phyloP scores from a whole-genome alignment of 2,888 invertebrate genomes.

The Nemurella pictetii region DNA sequence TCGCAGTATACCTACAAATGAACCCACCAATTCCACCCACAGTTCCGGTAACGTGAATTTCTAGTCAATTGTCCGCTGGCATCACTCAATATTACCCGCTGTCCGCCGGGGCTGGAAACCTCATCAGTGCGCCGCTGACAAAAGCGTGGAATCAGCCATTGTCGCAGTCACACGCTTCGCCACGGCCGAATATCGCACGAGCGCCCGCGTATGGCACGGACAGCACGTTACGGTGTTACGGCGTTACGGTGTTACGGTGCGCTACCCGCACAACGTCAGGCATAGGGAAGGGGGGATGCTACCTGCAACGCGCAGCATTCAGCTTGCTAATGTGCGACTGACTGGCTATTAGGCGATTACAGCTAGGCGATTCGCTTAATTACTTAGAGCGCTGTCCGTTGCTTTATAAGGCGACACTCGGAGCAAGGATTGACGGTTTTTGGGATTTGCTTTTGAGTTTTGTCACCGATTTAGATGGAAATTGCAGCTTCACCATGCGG shows the following conservation, averaged over 20 bases:
- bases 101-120: not conserved
- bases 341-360: slow-evolving; percentile 25
- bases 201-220: too few relatives aligned
- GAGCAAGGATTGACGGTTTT: too few relatives aligned
- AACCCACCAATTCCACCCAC: not conserved
- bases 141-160: slow-evolving; percentile 15
- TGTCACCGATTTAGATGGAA: too few relatives aligned
- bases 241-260: not conserved
- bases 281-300: not conserved
- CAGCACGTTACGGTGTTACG: too few relatives aligned
- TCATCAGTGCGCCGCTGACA: not conserved
- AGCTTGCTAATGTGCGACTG: slow-evolving; percentile 3
- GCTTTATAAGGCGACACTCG: too few relatives aligned
- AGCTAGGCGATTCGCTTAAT: slow-evolving; percentile 35
- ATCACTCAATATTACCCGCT: slow-evolving; percentile 17
- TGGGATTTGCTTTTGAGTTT: too few relatives aligned
- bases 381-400: slow-evolving; percentile 6
- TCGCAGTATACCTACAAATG: not conserved
- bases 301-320: not conserved
- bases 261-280: too few relatives aligned
- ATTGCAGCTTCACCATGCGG: too few relatives aligned
- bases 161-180: too few relatives aligned
- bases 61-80: slow-evolving; percentile 23
- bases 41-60: slow-evolving; percentile 8
- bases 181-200: too few relatives aligned